phyloP scores from a whole-genome alignment of 2,888 invertebrate species.

The Aporophyla nigra region DNA sequence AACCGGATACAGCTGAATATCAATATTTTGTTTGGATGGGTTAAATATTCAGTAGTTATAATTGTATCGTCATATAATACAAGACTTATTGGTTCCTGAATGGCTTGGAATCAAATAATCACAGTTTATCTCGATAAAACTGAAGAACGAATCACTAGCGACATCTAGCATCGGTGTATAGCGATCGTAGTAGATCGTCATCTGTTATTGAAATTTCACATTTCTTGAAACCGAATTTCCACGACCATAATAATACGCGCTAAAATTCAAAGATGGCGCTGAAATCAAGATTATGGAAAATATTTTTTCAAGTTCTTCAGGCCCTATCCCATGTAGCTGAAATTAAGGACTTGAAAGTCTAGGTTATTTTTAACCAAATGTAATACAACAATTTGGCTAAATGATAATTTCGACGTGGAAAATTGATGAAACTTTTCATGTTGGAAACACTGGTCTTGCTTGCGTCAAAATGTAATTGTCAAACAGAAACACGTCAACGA shows the following conservation, averaged over 20 bases:
- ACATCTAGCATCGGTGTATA: slow-evolving; percentile 3
- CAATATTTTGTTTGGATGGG: not conserved
- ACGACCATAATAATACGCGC: fast-evolving
- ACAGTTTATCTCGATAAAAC: not conserved
- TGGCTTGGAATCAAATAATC: not conserved
- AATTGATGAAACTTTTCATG: too few relatives aligned
- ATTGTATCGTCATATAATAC: not conserved
- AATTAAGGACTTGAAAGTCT: not conserved
- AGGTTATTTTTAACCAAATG: not conserved
- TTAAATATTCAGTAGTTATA: not conserved
- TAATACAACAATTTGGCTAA: not conserved
- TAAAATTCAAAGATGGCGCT: slow-evolving; percentile 3
- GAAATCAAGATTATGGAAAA: fast-evolving
- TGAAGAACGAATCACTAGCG: slow-evolving; percentile 2
- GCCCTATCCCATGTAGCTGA: not conserved
- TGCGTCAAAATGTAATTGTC: slow-evolving; percentile 51
- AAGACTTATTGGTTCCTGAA: not conserved
- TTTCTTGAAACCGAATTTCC: not conserved
- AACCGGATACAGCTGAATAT: too few relatives aligned
- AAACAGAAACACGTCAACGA: slow-evolving; percentile 68
- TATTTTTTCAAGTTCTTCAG: too few relatives aligned
- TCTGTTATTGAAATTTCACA: not conserved
- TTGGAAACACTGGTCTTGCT: not conserved
- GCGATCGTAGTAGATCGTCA: not conserved
- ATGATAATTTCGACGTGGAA: slow-evolving; percentile 10